Conservation (phyloP, 2,888 invertebrate species). For the Nudaria mundana region DNA sequence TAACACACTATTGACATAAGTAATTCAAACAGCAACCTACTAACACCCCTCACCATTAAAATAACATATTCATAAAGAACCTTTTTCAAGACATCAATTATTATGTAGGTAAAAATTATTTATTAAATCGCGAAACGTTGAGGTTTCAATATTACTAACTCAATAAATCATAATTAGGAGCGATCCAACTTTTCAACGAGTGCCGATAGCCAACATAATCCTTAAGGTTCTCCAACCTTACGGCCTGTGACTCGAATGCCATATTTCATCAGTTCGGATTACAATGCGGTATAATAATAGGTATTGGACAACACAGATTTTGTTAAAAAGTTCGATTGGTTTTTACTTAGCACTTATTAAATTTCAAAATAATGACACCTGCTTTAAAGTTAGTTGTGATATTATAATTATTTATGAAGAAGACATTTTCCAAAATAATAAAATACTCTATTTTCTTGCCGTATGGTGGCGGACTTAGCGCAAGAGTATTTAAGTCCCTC, state of each 20-base stretch:
- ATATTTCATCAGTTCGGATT: conserved; percentile 53
- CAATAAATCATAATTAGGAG: conserved; percentile 74
- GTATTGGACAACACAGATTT: background rate
- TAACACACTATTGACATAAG: too few relatives aligned
- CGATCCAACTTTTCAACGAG: conserved; percentile 64
- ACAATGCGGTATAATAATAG: conserved; percentile 35
- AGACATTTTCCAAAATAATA: too few relatives aligned
- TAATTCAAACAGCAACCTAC: too few relatives aligned
- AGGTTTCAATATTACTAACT: conserved; percentile 11
- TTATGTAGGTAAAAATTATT: too few relatives aligned
- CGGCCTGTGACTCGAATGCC: conserved; percentile 47
- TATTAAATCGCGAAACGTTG: too few relatives aligned
- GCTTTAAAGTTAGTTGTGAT: too few relatives aligned
- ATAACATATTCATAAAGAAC: conserved; percentile 9
- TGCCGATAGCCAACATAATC: conserved; percentile 65
- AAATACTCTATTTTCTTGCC: too few relatives aligned
- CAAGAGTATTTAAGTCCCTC: too few relatives aligned
- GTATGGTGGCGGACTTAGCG: too few relatives aligned
- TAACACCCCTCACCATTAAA: conserved; percentile 8
- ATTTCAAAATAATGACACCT: too few relatives aligned
- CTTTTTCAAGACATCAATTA: conserved; percentile 18
- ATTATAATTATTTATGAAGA: too few relatives aligned
- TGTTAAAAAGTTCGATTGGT: background rate
- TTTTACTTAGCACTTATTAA: background rate
- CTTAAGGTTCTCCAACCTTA: conserved; percentile 33